Evolutionary conservation across 2,113 vertebrate species (phyloP).

Genomic region (Hemichromis elongatus): DNA sequence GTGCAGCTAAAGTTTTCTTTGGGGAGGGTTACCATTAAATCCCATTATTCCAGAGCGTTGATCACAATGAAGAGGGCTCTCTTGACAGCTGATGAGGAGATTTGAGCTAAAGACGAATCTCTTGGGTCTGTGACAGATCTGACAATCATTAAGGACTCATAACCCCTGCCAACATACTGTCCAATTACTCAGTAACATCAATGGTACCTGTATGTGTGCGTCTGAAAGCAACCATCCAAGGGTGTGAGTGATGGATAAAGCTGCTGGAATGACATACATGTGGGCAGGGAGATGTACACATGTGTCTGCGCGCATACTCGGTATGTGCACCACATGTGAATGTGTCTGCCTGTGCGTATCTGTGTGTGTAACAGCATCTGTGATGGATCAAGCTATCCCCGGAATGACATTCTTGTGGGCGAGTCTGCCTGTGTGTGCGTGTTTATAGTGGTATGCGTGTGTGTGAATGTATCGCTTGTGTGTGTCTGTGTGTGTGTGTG

Average conservation of each 20-base stretch:
- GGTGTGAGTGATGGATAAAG: conserved; percentile 27
- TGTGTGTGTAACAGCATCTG: conserved; percentile 39
- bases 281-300: background rate
- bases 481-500: background rate
- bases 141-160: conserved; percentile 41
- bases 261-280: conserved; percentile 31
- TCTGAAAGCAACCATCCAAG: background rate
- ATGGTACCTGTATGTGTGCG: background rate
- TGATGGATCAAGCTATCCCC: conserved; percentile 57
- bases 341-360: background rate
- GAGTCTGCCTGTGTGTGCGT: conserved; percentile 1
- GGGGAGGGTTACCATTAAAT: background rate
- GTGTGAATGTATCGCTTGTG: background rate
- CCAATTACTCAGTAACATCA: conserved; percentile 40
- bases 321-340: conserved; percentile 8
- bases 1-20: background rate
- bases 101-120: background rate
- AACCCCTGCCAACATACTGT: conserved; percentile 11
- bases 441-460: background rate
- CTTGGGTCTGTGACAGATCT: conserved; percentile 7
- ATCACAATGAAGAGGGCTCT: background rate
- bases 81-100: conserved; percentile 3
- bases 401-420: conserved; percentile 57
- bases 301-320: background rate
- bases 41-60: background rate